These are phyloP conservation scores for Phalera bucephala DNA, from an alignment of 2,888 invertebrate species.

Conservation along the genomic window DNA sequence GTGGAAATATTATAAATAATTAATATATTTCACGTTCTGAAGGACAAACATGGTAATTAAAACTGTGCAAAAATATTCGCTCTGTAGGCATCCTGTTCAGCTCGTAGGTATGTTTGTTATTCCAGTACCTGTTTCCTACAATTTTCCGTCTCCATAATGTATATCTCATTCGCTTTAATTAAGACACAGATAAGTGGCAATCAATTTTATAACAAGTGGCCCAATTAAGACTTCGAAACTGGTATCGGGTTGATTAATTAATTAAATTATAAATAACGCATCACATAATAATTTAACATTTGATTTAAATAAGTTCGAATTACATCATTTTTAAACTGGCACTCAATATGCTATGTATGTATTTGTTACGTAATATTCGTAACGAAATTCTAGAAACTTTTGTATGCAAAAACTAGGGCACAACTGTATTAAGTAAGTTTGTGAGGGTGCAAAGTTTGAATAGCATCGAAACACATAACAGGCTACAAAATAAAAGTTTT, in stretches of 20 bases:
- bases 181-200: constrained; percentile 43
- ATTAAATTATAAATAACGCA: constrained; percentile 44
- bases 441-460: too few species aligned
- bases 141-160: constrained; percentile 27
- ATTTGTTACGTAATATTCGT: too few species aligned
- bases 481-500: too few species aligned
- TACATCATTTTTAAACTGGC: too few species aligned
- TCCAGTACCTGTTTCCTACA: constrained; percentile 37
- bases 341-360: too few species aligned
- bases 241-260: constrained; percentile 33
- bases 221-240: constrained; percentile 40
- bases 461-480: too few species aligned
- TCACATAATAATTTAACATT: constrained; percentile 23
- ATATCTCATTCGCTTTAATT: constrained; percentile 41
- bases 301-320: constrained; percentile 1
- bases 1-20: too few species aligned
- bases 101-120: constrained; percentile 17
- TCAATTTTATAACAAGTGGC: constrained; percentile 41
- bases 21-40: too few species aligned
- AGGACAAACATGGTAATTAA: too few species aligned
- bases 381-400: too few species aligned
- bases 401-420: too few species aligned
- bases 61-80: neutral
- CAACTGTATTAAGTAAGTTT: too few species aligned
- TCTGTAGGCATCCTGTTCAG: constrained; percentile 21